Evolutionary conservation across 2,113 vertebrate genomes (phyloP).

Genomic region (Centropus bengalensis): DNA sequence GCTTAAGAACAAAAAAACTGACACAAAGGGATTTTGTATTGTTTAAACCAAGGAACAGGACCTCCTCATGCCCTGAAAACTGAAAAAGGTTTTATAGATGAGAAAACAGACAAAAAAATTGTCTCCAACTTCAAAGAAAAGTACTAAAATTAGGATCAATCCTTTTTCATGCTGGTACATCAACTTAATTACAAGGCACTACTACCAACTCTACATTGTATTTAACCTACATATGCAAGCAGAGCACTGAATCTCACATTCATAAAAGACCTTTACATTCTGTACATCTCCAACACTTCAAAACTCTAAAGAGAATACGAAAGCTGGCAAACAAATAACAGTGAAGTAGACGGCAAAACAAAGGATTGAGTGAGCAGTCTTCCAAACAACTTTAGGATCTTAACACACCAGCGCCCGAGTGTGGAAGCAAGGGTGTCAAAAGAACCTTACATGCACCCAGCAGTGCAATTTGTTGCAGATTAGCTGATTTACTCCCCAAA

Average conservation of each 20-base stretch:
- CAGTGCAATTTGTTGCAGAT: not conserved
- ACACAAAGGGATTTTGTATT: not conserved
- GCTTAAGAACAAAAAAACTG: not conserved
- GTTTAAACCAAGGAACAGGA: not conserved
- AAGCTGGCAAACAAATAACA: not conserved
- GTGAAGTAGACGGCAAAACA: not conserved
- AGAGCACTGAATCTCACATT: not conserved
- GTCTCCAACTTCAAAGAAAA: not conserved
- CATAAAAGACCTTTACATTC: not conserved
- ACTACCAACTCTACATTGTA: not conserved
- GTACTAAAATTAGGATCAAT: not conserved
- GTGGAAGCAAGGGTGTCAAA: not conserved
- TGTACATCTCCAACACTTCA: not conserved
- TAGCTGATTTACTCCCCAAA: not conserved
- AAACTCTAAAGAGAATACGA: not conserved
- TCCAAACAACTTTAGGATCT: not conserved
- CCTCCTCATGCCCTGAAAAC: not conserved
- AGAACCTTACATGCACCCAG: not conserved
- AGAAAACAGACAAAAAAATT: not conserved
- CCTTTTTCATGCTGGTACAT: not conserved
- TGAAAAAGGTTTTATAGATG: not conserved
- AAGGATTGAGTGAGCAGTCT: not conserved
- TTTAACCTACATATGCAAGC: not conserved
- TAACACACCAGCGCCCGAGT: not conserved
- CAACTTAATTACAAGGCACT: not conserved